Conservation (phyloP, 92 coral and sea anemone genomes). For the Anthopleura xanthogrammica region DNA sequence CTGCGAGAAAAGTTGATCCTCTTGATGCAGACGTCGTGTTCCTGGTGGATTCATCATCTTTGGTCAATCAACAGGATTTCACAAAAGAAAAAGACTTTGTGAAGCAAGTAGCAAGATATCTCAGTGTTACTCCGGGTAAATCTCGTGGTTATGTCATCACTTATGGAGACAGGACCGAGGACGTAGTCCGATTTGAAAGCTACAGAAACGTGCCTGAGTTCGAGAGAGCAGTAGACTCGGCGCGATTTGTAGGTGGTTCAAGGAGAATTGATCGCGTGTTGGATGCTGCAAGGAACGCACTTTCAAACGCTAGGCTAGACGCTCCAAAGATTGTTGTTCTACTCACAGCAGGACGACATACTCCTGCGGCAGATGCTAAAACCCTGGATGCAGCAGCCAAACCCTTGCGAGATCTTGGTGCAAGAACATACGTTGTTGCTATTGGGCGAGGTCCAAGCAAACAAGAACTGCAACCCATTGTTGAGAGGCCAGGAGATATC, state of each 20-base stretch:
- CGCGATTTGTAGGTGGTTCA: constrained; percentile 40
- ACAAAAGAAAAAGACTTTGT: constrained; percentile 55
- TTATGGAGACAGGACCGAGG: constrained; percentile 36
- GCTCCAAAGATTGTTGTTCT: constrained; percentile 35
- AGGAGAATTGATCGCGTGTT: constrained; percentile 56
- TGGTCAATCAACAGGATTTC: constrained; percentile 40
- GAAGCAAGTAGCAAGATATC: constrained; percentile 33
- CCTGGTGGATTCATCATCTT: constrained; percentile 65
- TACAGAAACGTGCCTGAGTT: constrained; percentile 29
- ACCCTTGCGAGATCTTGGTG: constrained; percentile 58
- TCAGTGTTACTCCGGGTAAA: constrained; percentile 42
- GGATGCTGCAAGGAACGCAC: constrained; percentile 34
- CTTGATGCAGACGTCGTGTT: constrained; percentile 53
- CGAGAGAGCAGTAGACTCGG: constrained; percentile 38
- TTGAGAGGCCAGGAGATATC: constrained; percentile 41
- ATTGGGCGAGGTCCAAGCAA: constrained; percentile 49
- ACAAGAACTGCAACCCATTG: constrained; percentile 42
- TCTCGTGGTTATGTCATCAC: constrained; percentile 50
- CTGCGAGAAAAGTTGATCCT: neutral
- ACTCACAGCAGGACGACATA: constrained; percentile 40
- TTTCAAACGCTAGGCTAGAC: constrained; percentile 28
- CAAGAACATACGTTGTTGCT: constrained; percentile 53
- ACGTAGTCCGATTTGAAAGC: constrained; percentile 28
- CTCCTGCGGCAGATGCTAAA: constrained; percentile 45
- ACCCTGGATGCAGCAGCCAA: constrained; percentile 49